These are phyloP conservation scores for Coenonympha glycerion DNA, from an alignment of 2,888 invertebrate genomes.

Conservation along the genomic window DNA sequence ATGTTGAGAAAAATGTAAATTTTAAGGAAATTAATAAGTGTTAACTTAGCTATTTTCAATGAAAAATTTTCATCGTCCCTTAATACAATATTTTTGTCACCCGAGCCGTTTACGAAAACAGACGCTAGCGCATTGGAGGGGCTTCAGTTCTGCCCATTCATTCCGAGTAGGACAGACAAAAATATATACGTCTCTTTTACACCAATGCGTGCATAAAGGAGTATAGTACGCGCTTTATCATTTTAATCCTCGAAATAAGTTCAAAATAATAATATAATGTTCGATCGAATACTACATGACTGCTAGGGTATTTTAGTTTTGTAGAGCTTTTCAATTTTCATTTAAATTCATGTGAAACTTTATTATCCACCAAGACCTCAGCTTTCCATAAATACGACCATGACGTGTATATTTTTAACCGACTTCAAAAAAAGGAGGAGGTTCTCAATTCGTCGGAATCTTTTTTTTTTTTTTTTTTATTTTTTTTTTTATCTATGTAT, in stretches of 20 bases:
- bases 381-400: too few species aligned
- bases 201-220: too few species aligned
- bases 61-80: background rate
- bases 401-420: too few species aligned
- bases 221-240: conserved; percentile 19
- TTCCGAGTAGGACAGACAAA: conserved; percentile 40
- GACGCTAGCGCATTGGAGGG: conserved; percentile 63
- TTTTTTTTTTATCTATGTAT: too few species aligned
- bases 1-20: too few species aligned
- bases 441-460: too few species aligned
- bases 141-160: conserved; percentile 62
- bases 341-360: background rate
- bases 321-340: conserved; percentile 4
- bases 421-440: too few species aligned
- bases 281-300: conserved; percentile 9
- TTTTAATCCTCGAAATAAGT: conserved; percentile 19
- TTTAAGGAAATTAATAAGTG: too few species aligned
- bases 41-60: too few species aligned
- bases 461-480: too few species aligned
- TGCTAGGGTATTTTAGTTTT: conserved; percentile 17
- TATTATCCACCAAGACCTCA: too few species aligned
- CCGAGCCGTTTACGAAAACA: conserved; percentile 58
- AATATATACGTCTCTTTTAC: conserved; percentile 57
- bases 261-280: conserved; percentile 10
- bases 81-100: conserved; percentile 52